These are phyloP conservation scores for Aurelia aurita complex sp. Pacific DNA, from an alignment of 30 jellyfish, hydroid and myxozoan species.

Conservation along the genomic window DNA sequence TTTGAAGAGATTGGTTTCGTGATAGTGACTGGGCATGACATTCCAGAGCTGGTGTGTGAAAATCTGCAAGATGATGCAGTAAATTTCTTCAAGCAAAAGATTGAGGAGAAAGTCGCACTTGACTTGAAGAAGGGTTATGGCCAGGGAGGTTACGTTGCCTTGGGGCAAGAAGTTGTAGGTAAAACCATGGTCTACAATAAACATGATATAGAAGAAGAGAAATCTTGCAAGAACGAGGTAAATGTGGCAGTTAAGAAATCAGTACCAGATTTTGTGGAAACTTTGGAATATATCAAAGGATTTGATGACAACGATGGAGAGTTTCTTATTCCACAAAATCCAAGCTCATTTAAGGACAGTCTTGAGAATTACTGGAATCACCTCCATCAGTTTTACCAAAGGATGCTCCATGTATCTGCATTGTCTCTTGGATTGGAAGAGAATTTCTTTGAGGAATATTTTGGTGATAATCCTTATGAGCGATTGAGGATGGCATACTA, in stretches of 20 bases:
- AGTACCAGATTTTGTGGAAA: constrained; percentile 58
- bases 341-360: constrained; percentile 28
- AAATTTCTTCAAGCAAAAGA: constrained; percentile 12
- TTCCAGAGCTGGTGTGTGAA: constrained; percentile 40
- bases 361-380: constrained; percentile 40
- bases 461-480: constrained; percentile 52
- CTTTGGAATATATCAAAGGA: constrained; percentile 54
- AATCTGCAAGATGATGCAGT: constrained; percentile 45
- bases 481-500: constrained; percentile 59
- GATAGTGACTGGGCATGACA: constrained; percentile 51
- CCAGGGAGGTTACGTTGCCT: constrained; percentile 59
- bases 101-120: constrained; percentile 1
- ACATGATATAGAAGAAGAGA: constrained; percentile 2
- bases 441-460: constrained; percentile 37
- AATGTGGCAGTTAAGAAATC: neutral
- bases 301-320: constrained; percentile 20
- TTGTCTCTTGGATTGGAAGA: constrained; percentile 47
- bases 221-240: neutral
- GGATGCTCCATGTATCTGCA: constrained; percentile 55
- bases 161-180: constrained; percentile 57
- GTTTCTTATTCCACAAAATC: constrained; percentile 28
- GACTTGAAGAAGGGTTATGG: constrained; percentile 57
- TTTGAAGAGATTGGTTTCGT: constrained; percentile 59
- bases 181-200: constrained; percentile 58
- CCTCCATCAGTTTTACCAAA: constrained; percentile 20